Evolutionary conservation across 2,113 vertebrate genomes (phyloP), one percentile per base, ranked within the genome.

Genomic region (Brachionichthys hirsutus): DNA sequence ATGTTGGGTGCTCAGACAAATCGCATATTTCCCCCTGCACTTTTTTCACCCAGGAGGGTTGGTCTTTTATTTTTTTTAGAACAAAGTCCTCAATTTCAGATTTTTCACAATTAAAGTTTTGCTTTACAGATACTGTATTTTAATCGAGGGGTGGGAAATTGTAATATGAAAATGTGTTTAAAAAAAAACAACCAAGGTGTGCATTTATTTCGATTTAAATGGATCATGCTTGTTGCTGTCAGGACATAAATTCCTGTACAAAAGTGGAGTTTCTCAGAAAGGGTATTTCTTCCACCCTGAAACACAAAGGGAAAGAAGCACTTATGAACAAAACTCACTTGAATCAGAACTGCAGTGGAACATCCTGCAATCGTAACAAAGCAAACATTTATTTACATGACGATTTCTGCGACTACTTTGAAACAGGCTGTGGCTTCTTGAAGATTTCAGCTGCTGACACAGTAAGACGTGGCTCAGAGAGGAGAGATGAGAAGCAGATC

Each of bases 361-460:
- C 1, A 9, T 52, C 19, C 59, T 14, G 19, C 20, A n/a, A 15
- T 2, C 9, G 40, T 2, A 13, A 9, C 53, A 54, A 54, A 54
- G n/a, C 24, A 34, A 53, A 24, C 36, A 24, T 54, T 34, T 52
- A 55, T 55, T 40, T 54, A 19, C 22, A 54, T 38, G 45, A 42
- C 67, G 30, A 5, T 9, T 47, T 62, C 34, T 57, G 15, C 34
- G 55, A 64, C 4, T 2, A 36, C 38, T 54, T 53, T 18, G 15
- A 57, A 61, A 56, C 14, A 43, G 20, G 17, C 43, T 53, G 14
- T 1, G 14, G 22, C 22, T 16, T 41, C 41, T 16, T 16, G 48
- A 67, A 72, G 53, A 62, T 60, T 59, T 58, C 52, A 46, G 54
- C 16, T 40, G 73, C 65, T 76, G 71, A 78, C 70, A 76, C 13